phyloP scores from a whole-genome alignment of 2,888 invertebrate species.

The Caenorhabditis sinica region DNA sequence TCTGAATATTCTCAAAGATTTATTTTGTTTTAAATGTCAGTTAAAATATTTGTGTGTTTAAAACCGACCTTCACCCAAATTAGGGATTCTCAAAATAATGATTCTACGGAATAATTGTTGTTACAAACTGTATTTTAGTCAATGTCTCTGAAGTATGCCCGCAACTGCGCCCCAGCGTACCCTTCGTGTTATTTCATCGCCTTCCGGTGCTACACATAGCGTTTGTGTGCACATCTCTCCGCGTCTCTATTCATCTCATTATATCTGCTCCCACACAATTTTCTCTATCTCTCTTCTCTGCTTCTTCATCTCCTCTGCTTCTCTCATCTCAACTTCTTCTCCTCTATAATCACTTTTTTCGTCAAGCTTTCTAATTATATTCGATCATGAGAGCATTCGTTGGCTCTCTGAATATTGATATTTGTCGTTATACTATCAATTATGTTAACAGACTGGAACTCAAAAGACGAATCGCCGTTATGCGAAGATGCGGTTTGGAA shows the following conservation, averaged over 20 bases:
- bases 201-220: constrained; percentile 49
- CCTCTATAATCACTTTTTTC: constrained; percentile 24
- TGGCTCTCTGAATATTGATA: constrained; percentile 9
- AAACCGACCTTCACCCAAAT: too few relatives aligned
- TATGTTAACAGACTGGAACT: constrained; percentile 48
- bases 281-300: constrained; percentile 40
- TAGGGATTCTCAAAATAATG: not conserved
- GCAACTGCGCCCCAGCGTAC: constrained; percentile 50
- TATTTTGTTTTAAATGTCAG: too few relatives aligned
- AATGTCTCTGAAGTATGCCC: constrained; percentile 22
- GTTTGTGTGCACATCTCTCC: constrained; percentile 57
- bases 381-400: constrained; percentile 30
- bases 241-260: constrained; percentile 50
- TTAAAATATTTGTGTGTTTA: too few relatives aligned
- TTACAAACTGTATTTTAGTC: not conserved
- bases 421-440: constrained; percentile 35
- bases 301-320: constrained; percentile 22
- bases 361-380: constrained; percentile 46
- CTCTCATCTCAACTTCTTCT: constrained; percentile 16
- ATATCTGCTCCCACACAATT: constrained; percentile 28
- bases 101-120: not conserved
- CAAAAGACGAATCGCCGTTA: constrained; percentile 14
- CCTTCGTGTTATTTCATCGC: constrained; percentile 46
- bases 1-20: too few relatives aligned
- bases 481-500: constrained; percentile 51